Base-by-base conservation (phyloP, 2,888 invertebrate genomes). In the Serrognathus titanus region DNA sequence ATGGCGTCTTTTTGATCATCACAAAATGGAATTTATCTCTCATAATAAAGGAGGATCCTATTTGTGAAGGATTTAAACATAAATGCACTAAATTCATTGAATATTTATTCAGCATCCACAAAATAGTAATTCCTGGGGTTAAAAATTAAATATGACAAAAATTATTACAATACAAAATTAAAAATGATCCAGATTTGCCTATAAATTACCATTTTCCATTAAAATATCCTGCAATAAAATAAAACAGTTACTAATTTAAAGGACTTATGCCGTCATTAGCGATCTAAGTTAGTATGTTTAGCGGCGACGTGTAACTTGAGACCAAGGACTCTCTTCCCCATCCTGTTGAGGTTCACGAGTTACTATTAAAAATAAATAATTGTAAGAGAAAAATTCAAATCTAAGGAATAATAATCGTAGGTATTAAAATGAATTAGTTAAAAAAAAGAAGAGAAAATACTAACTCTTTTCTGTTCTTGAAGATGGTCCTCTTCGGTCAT, bases 381-480 rank as follows among this genome's bases (percentile, higher is more conserved):
- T 43, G 11, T 20, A 36, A 46, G 16, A 59, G 13, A 48, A n/a
- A 52, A 50, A 48, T 45, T 36, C 41, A 55, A 55, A 45, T 31
- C 4, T 31, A 31, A 31, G 24, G 24, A 31, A 7, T 31, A 31
- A 31, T 31, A 31, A 31, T 31, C 24, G 24, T 6, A 31, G 24
- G 24, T 31, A 31, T 31, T 31, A 43, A 43, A 43, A 13, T 7
- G 3, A 12, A 24, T 13, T 24, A 24, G 8, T 36, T 35, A 4
- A 40, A 37, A 36, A 45, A 36, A 31, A 40, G 48, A 51, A 40
- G 47, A 51, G 43, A 56, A 47, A 51, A 31, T 49, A 69, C 73
- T 72, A 69, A 75, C 75, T 71, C 69, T 72, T 75, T 51, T 75
- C 74, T 48, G 65, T 65, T 55, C 71, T 67, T 16, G 67, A 58